These are phyloP conservation scores for Entelurus aequoreus DNA, from an alignment of 2,113 vertebrate genomes.

Conservation along the genomic window DNA sequence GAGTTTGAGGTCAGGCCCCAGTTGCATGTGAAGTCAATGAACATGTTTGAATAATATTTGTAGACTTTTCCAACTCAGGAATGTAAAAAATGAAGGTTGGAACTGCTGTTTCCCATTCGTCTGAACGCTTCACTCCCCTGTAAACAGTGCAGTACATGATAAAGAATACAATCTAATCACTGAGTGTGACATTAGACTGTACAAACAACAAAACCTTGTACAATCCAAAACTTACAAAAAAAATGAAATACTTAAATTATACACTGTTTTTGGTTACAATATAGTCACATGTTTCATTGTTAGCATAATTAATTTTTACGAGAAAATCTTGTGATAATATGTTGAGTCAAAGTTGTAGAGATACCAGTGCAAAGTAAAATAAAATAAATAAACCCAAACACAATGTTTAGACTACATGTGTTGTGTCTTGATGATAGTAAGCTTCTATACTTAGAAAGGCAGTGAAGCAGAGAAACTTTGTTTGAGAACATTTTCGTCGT, in stretches of 20 bases:
- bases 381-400: conserved; percentile 5
- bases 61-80: conserved; percentile 28
- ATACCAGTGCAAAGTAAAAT: conserved; percentile 37
- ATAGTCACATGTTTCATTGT: not conserved
- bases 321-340: not conserved
- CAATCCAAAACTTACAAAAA: conserved; percentile 1
- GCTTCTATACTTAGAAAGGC: conserved; percentile 32
- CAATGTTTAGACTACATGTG: conserved; percentile 46
- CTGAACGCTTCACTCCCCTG: conserved; percentile 8
- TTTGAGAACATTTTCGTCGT: conserved; percentile 14
- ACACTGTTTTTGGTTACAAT: not conserved
- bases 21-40: conserved; percentile 43
- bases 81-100: conserved; percentile 45
- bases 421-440: conserved; percentile 44
- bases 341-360: conserved; percentile 4
- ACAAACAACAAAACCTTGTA: conserved; percentile 7
- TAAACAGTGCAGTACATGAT: conserved; percentile 29
- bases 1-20: conserved; percentile 22
- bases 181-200: not conserved
- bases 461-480: conserved; percentile 12
- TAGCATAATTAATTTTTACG: not conserved
- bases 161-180: conserved; percentile 26
- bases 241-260: not conserved
- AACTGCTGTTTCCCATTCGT: conserved; percentile 40
- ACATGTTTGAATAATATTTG: conserved; percentile 63